Evolutionary conservation across 2,113 vertebrate species (phyloP), one percentile per base, ranked within the genome.

Genomic region (Petromus typicus): DNA sequence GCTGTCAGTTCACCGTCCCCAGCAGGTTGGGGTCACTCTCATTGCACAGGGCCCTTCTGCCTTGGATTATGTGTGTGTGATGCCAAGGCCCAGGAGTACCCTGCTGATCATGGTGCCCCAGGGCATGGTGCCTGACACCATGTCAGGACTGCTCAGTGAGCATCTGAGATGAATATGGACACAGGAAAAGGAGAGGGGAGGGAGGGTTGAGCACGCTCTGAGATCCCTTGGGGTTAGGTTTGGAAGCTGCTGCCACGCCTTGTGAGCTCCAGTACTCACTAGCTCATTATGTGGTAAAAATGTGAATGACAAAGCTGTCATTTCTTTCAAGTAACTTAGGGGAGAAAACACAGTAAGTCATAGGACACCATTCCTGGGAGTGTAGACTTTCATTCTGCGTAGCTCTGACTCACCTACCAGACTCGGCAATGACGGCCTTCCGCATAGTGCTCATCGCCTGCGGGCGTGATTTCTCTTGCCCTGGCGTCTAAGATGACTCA

Each of bases 401-500:
- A 54, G 34, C 82, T 88, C 93, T 97, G 97, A 96, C 91, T 97
- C 97, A 97, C 48, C 84, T 95, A 86, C 94, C 86, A 97, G 95
- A 93, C 89, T 22, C 12, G 8, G 56, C 69, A 2, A 12, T 96
- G 95, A 96, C 64, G 30, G n/a, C 64, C 64, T 83, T 84, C 37
- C 56, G 84, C 89, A 78, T 91, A 76, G 54, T 81, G 91, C 78
- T 93, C 94, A 64, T 94, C 94, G 91, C 76, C 93, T 93, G 45
- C 37, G 18, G 88, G 71, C 30, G 5, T 90, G 90, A 92, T 84
- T 94, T 7, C 30, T 64, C 71, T 6, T 17, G 67, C 51, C 76
- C 25, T 84, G 0, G 23, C 2, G 0, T 59, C 69, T 2, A 0
- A 34, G 57, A 69, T 97, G 97, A 97, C 93, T 97, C 96, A 94